phyloP scores from a whole-genome alignment of 2,113 vertebrate genomes.

The Tonatia bakeri region DNA sequence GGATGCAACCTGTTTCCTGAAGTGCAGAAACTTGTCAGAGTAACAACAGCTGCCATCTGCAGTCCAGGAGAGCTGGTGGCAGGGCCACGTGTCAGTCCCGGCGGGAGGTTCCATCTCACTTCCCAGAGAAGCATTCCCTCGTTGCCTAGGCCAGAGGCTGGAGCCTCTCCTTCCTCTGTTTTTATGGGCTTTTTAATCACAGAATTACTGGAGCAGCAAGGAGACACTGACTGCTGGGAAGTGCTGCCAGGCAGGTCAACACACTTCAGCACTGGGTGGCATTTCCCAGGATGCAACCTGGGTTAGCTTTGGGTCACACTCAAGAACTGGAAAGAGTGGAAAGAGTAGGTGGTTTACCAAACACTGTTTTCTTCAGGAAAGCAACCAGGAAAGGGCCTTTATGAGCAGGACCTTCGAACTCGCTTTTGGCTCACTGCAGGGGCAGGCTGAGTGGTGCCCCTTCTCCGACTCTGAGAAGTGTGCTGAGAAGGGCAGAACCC shows the following conservation, averaged over 20 bases:
- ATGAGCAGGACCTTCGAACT: not conserved
- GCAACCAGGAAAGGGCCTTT: not conserved
- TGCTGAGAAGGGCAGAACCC: not conserved
- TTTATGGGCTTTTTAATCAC: not conserved
- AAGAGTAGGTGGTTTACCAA: not conserved
- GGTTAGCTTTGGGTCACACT: not conserved
- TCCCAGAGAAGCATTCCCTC: conserved; percentile 28
- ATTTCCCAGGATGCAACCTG: not conserved
- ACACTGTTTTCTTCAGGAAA: not conserved
- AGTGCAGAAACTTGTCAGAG: not conserved
- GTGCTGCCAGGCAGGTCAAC: not conserved
- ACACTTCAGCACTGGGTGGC: not conserved
- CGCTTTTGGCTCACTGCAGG: not conserved
- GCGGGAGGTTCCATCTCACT: conserved; percentile 14
- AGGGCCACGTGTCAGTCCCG: not conserved
- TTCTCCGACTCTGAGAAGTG: not conserved
- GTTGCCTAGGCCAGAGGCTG: not conserved
- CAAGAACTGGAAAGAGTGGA: not conserved
- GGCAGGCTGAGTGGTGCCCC: not conserved
- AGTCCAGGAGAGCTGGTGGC: not conserved
- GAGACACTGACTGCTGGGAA: not conserved
- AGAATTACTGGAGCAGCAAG: conserved; percentile 45
- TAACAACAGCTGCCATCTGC: not conserved
- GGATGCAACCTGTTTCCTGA: not conserved
- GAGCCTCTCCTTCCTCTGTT: not conserved